Evolutionary conservation across 1,140 invertebrate genomes (phyloP).

Genomic region (Antheraea pernyi): DNA sequence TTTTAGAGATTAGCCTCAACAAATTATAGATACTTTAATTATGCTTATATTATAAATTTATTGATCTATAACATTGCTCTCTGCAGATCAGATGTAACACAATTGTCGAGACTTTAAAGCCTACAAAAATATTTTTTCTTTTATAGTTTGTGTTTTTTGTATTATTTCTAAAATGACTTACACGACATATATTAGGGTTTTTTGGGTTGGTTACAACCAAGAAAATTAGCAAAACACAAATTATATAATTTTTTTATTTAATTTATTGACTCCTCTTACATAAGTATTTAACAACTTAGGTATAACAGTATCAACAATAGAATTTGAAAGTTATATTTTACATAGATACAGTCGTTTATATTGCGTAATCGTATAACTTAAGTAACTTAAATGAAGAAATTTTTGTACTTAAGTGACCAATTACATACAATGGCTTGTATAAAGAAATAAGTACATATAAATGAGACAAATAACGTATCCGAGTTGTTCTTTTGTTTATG

Average conservation of each 20-base stretch:
- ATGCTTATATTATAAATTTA: too few relatives aligned
- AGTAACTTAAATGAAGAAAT: neutral
- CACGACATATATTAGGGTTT: too few relatives aligned
- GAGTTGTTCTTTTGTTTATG: constrained; percentile 26
- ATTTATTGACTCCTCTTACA: neutral
- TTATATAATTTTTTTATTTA: neutral
- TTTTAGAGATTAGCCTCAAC: too few relatives aligned
- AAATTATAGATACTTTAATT: too few relatives aligned
- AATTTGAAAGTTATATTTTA: neutral
- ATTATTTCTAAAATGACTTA: too few relatives aligned
- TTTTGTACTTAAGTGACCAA: constrained; percentile 1
- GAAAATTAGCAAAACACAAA: neutral
- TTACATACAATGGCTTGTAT: neutral
- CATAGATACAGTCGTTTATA: neutral
- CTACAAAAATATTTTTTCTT: too few relatives aligned
- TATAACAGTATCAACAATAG: constrained; percentile 1
- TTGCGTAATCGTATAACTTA: neutral
- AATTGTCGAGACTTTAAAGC: too few relatives aligned
- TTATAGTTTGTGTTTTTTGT: too few relatives aligned
- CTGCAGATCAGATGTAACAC: too few relatives aligned
- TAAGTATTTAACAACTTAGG: neutral
- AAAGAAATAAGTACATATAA: constrained; percentile 29
- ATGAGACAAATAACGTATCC: constrained; percentile 19
- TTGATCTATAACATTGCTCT: too few relatives aligned
- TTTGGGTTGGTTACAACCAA: neutral